These are phyloP conservation scores for Potamarius usumacintae DNA, from an alignment of 2,113 vertebrate genomes.

Conservation along the genomic window DNA sequence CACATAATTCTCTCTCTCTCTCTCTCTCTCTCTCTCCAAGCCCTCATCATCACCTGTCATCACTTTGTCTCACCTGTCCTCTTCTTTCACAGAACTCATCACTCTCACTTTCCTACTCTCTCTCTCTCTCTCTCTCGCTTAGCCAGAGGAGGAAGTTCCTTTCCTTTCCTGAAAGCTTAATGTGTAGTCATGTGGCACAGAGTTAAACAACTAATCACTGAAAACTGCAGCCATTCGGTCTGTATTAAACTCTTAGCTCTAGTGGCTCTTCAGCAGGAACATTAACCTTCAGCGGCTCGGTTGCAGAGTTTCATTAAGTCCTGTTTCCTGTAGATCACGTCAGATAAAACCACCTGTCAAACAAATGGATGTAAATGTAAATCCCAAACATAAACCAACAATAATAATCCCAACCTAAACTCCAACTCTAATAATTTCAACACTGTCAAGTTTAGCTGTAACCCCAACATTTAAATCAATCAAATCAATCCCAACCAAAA, in stretches of 20 bases:
- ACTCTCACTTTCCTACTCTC: background rate
- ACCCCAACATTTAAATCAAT: background rate
- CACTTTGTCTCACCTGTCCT: background rate
- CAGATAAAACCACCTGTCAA: background rate
- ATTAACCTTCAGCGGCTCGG: background rate
- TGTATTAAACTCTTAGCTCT: background rate
- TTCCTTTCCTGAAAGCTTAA: slow-evolving; percentile 58
- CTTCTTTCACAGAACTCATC: too few relatives aligned
- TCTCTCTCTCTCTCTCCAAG: background rate
- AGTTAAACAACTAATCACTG: slow-evolving; percentile 21
- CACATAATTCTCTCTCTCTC: background rate
- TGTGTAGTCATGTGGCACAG: slow-evolving; percentile 28
- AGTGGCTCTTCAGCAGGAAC: background rate
- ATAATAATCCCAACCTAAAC: background rate
- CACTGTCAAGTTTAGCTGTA: background rate
- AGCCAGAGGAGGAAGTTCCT: slow-evolving; percentile 65
- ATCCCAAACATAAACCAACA: background rate
- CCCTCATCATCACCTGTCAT: background rate
- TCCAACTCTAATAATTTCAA: background rate
- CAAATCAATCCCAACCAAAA: background rate
- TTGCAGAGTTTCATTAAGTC: background rate
- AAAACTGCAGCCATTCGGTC: background rate
- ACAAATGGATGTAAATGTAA: background rate
- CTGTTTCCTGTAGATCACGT: background rate
- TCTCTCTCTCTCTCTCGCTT: slow-evolving; percentile 13